Percentiles rank a stretch among this genome's conserved stretches.
Evolutionary conservation across 2,888 invertebrate genomes (phyloP).

Genomic region (Athalia circularis): DNA sequence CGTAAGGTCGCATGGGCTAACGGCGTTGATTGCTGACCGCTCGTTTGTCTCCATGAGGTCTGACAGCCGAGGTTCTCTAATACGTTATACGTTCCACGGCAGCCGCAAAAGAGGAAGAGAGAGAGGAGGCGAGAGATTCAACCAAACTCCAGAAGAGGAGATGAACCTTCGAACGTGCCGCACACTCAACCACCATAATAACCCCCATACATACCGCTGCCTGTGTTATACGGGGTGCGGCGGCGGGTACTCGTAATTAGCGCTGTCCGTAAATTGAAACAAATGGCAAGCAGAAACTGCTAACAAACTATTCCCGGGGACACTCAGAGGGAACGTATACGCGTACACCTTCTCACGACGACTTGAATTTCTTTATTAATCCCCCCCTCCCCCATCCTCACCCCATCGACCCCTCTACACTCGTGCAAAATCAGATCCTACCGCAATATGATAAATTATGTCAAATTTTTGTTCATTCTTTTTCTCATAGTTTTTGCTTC

Average conservation of each 20-base stretch:
- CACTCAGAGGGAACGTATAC: constrained; percentile 72
- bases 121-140: not conserved
- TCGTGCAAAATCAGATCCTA: too few relatives aligned
- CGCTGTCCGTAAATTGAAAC: constrained; percentile 75
- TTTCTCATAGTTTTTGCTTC: not conserved
- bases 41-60: constrained; percentile 73
- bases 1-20: constrained; percentile 72
- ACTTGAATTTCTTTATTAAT: not conserved
- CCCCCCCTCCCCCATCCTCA: not conserved
- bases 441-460: not conserved
- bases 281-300: constrained; percentile 71
- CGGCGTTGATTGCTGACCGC: constrained; percentile 73
- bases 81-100: not conserved
- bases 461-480: not conserved
- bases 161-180: too few relatives aligned
- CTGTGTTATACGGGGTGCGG: not conserved
- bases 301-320: constrained; percentile 31
- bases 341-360: constrained; percentile 75
- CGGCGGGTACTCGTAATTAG: constrained; percentile 63
- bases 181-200: not conserved
- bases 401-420: not conserved
- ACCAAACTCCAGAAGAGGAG: too few relatives aligned
- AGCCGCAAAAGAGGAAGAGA: not conserved
- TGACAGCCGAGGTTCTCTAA: constrained; percentile 67
- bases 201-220: not conserved